Percentiles rank a stretch among this genome's conserved stretches.
phyloP scores from a whole-genome alignment of 2,113 vertebrate genomes.

The Odocoileus virginianus region DNA sequence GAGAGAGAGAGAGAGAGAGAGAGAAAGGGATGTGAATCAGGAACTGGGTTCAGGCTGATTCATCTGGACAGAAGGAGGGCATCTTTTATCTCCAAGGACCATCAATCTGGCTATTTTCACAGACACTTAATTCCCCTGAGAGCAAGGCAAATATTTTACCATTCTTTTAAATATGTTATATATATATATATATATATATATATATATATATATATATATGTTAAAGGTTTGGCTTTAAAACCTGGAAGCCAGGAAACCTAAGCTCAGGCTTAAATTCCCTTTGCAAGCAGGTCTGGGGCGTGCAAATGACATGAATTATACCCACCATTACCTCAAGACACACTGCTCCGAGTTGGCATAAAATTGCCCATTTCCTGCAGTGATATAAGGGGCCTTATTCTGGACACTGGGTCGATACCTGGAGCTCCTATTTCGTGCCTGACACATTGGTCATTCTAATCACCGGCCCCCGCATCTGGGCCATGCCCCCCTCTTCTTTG shows the following conservation, averaged over 20 bases:
- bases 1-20: background rate
- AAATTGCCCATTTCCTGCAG: conserved; percentile 60
- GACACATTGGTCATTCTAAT: conserved; percentile 7
- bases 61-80: background rate
- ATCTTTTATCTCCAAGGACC: background rate
- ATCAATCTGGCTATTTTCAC: background rate
- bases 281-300: background rate
- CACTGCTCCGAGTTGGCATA: conserved; percentile 40
- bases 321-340: conserved; percentile 56
- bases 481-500: background rate
- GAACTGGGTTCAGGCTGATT: background rate
- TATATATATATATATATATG: background rate
- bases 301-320: conserved; percentile 49
- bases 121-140: background rate
- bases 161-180: conserved; percentile 20
- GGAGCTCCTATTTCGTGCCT: background rate
- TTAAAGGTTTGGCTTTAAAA: conserved; percentile 29
- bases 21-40: background rate
- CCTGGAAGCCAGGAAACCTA: background rate
- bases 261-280: conserved; percentile 27
- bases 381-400: conserved; percentile 20
- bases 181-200: background rate
- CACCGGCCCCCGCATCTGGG: background rate
- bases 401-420: background rate
- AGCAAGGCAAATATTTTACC: conserved; percentile 27